phyloP scores from a whole-genome alignment of 2,113 vertebrate genomes.

The Petromus typicus region DNA sequence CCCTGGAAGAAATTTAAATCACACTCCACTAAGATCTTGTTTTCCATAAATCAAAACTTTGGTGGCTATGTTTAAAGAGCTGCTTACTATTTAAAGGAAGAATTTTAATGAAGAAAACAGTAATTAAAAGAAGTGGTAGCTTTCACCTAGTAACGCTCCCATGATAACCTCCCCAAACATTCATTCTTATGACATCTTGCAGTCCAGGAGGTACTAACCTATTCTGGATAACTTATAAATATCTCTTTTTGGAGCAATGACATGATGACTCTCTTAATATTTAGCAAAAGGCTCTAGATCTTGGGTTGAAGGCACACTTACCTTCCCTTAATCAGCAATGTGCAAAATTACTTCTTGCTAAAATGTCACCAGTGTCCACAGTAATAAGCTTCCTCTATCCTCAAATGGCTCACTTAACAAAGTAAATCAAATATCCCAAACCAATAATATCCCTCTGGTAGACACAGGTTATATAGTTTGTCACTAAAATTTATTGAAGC shows the following conservation, averaged over 20 bases:
- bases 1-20: constrained; percentile 69
- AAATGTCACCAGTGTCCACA: constrained; percentile 53
- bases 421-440: not conserved
- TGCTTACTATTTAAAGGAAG: constrained; percentile 68
- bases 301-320: constrained; percentile 64
- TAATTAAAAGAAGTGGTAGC: constrained; percentile 69
- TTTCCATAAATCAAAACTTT: constrained; percentile 70
- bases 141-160: not conserved
- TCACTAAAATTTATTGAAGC: constrained; percentile 59
- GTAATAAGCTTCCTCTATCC: constrained; percentile 57
- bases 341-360: constrained; percentile 61
- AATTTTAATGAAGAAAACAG: constrained; percentile 71
- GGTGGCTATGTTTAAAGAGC: constrained; percentile 62
- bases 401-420: constrained; percentile 5
- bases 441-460: not conserved
- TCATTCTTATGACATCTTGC: constrained; percentile 54
- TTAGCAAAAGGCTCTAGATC: constrained; percentile 73
- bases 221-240: constrained; percentile 55
- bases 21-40: constrained; percentile 32
- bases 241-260: constrained; percentile 58
- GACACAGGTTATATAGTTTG: not conserved
- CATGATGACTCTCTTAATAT: constrained; percentile 65
- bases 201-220: constrained; percentile 61
- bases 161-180: constrained; percentile 25
- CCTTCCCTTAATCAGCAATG: constrained; percentile 58